Evolutionary conservation across 2,888 invertebrate species (phyloP).

Genomic region (Tinea trinotella): DNA sequence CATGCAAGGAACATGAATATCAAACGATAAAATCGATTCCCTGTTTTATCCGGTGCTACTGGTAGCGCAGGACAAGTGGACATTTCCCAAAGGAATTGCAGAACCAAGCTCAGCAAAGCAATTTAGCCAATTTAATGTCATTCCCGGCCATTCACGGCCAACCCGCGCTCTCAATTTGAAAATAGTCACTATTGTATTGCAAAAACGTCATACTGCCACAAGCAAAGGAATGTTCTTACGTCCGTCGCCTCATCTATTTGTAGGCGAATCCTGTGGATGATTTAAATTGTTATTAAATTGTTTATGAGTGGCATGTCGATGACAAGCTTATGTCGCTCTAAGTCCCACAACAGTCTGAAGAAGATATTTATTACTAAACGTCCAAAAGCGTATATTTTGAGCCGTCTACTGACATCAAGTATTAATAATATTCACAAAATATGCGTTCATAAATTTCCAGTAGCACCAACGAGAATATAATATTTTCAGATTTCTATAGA

Average conservation of each 20-base stretch:
- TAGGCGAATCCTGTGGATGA: conserved; percentile 36
- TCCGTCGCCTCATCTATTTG: not conserved
- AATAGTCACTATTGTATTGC: conserved; percentile 36
- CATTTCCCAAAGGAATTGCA: conserved; percentile 54
- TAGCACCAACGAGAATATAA: not conserved
- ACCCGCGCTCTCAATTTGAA: conserved; percentile 63
- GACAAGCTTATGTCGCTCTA: conserved; percentile 53
- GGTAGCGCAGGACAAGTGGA: conserved; percentile 29
- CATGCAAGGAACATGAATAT: not conserved
- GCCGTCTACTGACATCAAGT: conserved; percentile 17
- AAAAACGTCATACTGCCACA: not conserved
- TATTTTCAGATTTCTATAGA: not conserved
- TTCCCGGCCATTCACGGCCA: conserved; percentile 60
- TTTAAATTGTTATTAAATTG: conserved; percentile 48
- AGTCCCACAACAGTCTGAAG: conserved; percentile 36
- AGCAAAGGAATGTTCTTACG: not conserved
- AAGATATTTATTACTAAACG: conserved; percentile 33
- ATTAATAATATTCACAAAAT: conserved; percentile 17
- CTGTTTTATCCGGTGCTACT: not conserved
- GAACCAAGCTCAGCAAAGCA: conserved; percentile 57
- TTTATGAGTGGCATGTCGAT: conserved; percentile 40
- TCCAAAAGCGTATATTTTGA: conserved; percentile 23
- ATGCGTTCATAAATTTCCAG: conserved; percentile 17
- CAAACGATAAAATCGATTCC: not conserved
- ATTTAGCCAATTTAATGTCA: conserved; percentile 70